Evolutionary conservation across 1,140 invertebrate species (phyloP).

Genomic region (Aphaenogaster floridana): DNA sequence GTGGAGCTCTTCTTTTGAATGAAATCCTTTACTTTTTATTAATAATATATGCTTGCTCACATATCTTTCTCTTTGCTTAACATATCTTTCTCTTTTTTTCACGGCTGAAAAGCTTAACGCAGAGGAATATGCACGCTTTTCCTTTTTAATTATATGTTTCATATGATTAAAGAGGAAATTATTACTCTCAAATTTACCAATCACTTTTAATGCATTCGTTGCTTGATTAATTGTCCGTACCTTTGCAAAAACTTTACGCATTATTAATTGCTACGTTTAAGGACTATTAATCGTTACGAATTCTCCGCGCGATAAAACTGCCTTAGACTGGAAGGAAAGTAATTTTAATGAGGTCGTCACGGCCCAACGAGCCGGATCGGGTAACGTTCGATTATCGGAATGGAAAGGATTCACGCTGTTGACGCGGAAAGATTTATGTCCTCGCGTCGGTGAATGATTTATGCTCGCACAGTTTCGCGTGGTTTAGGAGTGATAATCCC

Average conservation of each 20-base stretch:
- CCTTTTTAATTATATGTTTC: background rate
- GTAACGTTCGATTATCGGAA: conserved; percentile 42
- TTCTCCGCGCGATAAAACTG: conserved; percentile 39
- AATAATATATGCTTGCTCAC: background rate
- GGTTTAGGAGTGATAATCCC: conserved; percentile 50
- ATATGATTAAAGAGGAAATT: conserved; percentile 11
- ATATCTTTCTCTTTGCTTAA: background rate
- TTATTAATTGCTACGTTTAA: conserved; percentile 23
- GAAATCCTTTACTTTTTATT: background rate
- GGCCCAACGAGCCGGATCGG: conserved; percentile 23
- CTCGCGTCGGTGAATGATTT: conserved; percentile 59
- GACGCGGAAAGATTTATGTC: conserved; percentile 43
- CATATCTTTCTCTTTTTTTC: background rate
- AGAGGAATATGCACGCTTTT: background rate
- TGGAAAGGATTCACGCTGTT: conserved; percentile 60
- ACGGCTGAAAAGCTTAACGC: background rate
- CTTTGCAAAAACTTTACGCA: background rate
- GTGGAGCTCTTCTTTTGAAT: background rate
- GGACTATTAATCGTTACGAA: conserved; percentile 49
- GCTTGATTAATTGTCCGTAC: conserved; percentile 1
- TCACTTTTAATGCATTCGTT: conserved; percentile 13
- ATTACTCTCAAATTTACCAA: conserved; percentile 20
- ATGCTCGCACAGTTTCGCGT: conserved; percentile 46
- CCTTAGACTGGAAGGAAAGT: conserved; percentile 46
- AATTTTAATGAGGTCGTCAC: conserved; percentile 62